Evolutionary conservation across 2,797 vertebrate genomes (phyloP), one percentile per base, ranked within the genome.

Genomic region (Phalanger gymnotis): DNA sequence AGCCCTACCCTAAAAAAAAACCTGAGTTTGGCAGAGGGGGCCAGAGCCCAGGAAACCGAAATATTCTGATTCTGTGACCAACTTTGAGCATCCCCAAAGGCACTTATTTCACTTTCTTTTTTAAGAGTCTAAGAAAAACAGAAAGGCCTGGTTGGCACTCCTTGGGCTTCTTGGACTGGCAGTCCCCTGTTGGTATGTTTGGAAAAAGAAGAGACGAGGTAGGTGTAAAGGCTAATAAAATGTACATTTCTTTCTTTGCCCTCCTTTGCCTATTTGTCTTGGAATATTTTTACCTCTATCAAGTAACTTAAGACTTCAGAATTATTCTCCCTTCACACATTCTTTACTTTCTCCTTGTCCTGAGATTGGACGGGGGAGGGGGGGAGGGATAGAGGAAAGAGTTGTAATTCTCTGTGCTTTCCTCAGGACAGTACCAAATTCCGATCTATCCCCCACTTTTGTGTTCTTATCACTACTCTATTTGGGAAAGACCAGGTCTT

Each of bases 161-260:
- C 92, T 0, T 40, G 52, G 0, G n/a, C 30, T 94, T 90, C 40
- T 90, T 4, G 19, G 61, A 7, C 0, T 52, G 34, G 58, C 58
- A 61, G 91, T 7, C 58, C 28, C 1, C 27, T 7, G 16, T 27
- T 81, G 19, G 28, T 87, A 0, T 30, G n/a, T 94, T 89, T 87
- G 91, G 94, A 92, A 90, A 51, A 22, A 31, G 52, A 93, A 91
- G 53, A 22, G 52, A 94, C 19, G 0, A 0, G 14, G 96, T 94
- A 66, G 10, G 93, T 93, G 95, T 96, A 5, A 61, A 61, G 31
- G 58, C 28, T 34, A 61, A 61, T 27, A 61, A 61, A 61, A 61
- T 14, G 31, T 34, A 14, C 34, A 61, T 61, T 34, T 61, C 58
- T 34, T 61, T 31, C 31, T 61, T 61, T 61, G 31, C 4, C 11